Percentiles rank a stretch among this genome's conserved stretches.
Conservation (phyloP, 2,113 vertebrate species). For the Apistogramma diplotaenia region DNA sequence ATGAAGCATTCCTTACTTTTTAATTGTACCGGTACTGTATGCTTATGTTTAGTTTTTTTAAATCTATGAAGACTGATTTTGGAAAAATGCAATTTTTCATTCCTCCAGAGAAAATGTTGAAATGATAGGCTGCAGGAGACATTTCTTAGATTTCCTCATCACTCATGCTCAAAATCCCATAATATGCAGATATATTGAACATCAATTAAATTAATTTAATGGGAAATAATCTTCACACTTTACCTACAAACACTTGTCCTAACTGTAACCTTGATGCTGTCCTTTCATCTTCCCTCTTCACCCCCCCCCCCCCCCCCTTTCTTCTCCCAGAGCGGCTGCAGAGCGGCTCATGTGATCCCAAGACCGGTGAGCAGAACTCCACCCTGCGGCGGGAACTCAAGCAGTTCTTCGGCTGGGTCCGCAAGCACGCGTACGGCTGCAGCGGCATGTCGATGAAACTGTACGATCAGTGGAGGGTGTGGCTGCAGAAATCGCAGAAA, state of each 20-base stretch:
- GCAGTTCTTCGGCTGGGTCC: constrained; percentile 95
- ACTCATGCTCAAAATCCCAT: no score
- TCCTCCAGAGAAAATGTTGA: no score
- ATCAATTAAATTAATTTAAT: background rate
- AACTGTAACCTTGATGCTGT: constrained; percentile 5
- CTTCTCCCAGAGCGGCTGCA: constrained; percentile 71
- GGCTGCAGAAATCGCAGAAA: constrained; percentile 94
- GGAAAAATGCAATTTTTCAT: background rate
- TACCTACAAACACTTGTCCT: background rate
- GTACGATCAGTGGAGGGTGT: constrained; percentile 95
- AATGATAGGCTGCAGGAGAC: no score
- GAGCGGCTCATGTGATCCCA: constrained; percentile 82
- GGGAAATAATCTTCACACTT: no score
- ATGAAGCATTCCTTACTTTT: background rate
- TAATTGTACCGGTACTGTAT: no score
- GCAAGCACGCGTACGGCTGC: constrained; percentile 90
- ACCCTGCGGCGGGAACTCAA: constrained; percentile 90
- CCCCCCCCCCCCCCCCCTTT: no score
- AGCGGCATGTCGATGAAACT: constrained; percentile 94
- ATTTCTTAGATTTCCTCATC: no score
- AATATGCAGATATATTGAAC: no score
- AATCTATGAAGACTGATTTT: background rate
- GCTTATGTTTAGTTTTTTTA: background rate
- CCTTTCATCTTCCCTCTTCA: background rate
- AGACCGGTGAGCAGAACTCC: constrained; percentile 86